Evolutionary conservation across 2,797 vertebrate species (phyloP).

Genomic region (Acridotheres tristis): DNA sequence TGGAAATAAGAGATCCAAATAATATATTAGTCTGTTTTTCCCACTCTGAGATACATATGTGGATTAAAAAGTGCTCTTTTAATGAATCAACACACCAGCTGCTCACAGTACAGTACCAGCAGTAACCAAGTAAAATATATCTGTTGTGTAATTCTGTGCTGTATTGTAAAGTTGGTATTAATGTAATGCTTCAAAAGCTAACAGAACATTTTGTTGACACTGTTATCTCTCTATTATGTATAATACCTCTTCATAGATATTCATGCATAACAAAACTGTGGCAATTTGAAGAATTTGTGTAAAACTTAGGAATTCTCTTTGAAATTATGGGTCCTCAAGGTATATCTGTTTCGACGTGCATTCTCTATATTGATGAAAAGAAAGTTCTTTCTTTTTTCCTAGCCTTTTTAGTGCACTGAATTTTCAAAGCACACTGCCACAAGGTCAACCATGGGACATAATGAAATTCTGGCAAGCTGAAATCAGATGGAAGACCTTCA

Average conservation of each 20-base stretch:
- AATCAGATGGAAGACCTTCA: neutral
- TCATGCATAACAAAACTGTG: constrained; percentile 38
- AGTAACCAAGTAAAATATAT: neutral
- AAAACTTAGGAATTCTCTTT: constrained; percentile 52
- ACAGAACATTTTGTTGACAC: constrained; percentile 45
- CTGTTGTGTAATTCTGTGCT: constrained; percentile 4
- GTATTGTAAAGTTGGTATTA: neutral
- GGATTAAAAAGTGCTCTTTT: neutral
- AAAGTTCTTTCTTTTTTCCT: neutral
- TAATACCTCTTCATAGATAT: constrained; percentile 48
- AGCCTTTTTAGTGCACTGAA: neutral
- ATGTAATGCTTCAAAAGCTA: constrained; percentile 39
- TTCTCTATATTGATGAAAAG: neutral
- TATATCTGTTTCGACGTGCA: constrained; percentile 5
- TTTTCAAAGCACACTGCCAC: constrained; percentile 15
- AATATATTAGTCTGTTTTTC: neutral
- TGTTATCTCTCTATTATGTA: constrained; percentile 43
- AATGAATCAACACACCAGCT: neutral
- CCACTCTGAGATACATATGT: neutral
- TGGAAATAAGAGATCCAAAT: neutral
- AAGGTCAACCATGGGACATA: neutral
- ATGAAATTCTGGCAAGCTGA: neutral
- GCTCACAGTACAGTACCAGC: neutral
- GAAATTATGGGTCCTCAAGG: neutral
- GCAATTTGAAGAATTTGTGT: constrained; percentile 59